phyloP scores from a whole-genome alignment of 2,113 vertebrate genomes.

The Condylura cristata region DNA sequence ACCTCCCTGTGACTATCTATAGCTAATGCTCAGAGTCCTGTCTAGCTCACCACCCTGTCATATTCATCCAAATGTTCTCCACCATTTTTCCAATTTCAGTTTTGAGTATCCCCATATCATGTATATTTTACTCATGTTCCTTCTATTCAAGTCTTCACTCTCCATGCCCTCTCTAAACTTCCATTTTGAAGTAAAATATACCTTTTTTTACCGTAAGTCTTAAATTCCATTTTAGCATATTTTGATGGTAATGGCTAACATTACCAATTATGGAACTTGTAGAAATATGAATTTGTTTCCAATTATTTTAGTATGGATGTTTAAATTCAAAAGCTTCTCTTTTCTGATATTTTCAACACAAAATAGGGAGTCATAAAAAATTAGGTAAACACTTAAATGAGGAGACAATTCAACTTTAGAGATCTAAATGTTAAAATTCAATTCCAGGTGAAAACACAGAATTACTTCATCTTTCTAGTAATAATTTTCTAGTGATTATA shows the following conservation, averaged over 20 bases:
- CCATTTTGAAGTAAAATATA: constrained; percentile 34
- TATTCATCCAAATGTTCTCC: not conserved
- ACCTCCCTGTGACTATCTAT: not conserved
- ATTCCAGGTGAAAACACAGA: not conserved
- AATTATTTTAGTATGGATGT: constrained; percentile 6
- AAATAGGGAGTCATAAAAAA: constrained; percentile 28
- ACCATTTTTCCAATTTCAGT: not conserved
- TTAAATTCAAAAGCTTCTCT: constrained; percentile 20
- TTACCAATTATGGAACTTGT: not conserved
- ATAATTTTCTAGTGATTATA: not conserved
- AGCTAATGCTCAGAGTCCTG: not conserved
- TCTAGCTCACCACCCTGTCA: not conserved
- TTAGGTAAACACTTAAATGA: constrained; percentile 14
- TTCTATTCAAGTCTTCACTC: not conserved
- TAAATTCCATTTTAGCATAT: not conserved
- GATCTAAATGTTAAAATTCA: constrained; percentile 33
- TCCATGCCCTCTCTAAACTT: not conserved
- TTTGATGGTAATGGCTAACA: not conserved
- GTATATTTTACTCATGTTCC: not conserved
- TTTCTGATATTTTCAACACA: not conserved
- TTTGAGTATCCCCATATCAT: not conserved
- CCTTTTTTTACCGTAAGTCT: not conserved
- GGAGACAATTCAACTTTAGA: constrained; percentile 24
- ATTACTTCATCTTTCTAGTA: constrained; percentile 15
- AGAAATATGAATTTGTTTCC: constrained; percentile 13